Conservation (phyloP, 2,888 invertebrate species). For the Tyria jacobaeae region DNA sequence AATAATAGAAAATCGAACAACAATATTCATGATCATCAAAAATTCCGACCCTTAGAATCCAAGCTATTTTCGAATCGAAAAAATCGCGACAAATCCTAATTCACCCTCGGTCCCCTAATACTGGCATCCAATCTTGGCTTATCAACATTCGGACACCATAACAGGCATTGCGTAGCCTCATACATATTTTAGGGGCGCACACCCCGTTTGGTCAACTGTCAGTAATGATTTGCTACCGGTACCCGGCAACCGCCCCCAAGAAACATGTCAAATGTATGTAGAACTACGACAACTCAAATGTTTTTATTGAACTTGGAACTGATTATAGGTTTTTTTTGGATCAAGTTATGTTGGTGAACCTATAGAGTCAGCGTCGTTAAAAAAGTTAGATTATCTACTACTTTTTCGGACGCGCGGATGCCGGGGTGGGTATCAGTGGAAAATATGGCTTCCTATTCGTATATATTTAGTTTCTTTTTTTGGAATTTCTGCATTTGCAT, state of each 20-base stretch:
- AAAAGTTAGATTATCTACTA: constrained; percentile 85
- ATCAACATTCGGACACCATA: constrained; percentile 87
- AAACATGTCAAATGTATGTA: constrained; percentile 51
- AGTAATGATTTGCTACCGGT: constrained; percentile 85
- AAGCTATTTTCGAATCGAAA: constrained; percentile 56
- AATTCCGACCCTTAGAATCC: constrained; percentile 55
- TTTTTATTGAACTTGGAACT: background rate
- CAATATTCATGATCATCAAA: constrained; percentile 59
- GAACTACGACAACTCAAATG: constrained; percentile 41
- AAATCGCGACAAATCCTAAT: constrained; percentile 77
- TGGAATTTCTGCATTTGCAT: constrained; percentile 63
- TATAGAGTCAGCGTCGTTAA: constrained; percentile 77
- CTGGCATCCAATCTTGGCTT: constrained; percentile 82
- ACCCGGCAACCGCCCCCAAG: constrained; percentile 79
- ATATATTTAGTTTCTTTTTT: constrained; percentile 69
- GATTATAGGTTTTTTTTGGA: background rate
- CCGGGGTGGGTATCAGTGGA: constrained; percentile 80
- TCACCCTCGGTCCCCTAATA: constrained; percentile 66
- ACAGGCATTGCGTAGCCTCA: constrained; percentile 83
- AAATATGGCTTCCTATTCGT: constrained; percentile 86
- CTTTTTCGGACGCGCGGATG: constrained; percentile 81
- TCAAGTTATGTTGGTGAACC: constrained; percentile 53
- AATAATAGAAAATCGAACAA: constrained; percentile 50
- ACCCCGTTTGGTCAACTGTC: constrained; percentile 86
- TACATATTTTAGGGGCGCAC: constrained; percentile 85